These are phyloP conservation scores for Pangasius mekongensis DNA, from an alignment of 2,797 vertebrate genomes.

Conservation along the genomic window DNA sequence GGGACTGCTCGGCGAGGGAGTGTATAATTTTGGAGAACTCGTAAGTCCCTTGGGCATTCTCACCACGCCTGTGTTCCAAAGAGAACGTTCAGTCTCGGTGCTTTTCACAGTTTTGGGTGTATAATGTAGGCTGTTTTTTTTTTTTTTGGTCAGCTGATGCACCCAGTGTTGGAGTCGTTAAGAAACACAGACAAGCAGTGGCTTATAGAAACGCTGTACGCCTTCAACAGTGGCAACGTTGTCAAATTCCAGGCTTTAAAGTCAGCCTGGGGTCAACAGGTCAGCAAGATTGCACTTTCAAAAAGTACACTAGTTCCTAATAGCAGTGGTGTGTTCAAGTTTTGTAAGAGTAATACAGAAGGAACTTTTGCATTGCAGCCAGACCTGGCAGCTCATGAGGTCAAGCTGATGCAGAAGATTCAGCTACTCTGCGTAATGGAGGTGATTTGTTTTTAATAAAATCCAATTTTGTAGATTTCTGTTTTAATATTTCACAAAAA, in stretches of 20 bases:
- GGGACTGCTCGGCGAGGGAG: conserved; percentile 92
- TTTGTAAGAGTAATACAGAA: background rate
- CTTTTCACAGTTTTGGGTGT: background rate
- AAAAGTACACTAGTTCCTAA: background rate
- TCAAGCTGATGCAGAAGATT: conserved; percentile 93
- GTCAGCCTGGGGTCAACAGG: conserved; percentile 94
- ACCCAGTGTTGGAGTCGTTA: conserved; percentile 92
- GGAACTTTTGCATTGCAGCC: conserved; percentile 75
- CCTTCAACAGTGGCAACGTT: conserved; percentile 95
- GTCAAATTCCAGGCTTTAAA: conserved; percentile 93
- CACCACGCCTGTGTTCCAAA: background rate
- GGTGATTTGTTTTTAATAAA: conserved; percentile 70
- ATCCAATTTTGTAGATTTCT: background rate
- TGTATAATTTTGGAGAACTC: conserved; percentile 97
- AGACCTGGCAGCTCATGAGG: conserved; percentile 90
- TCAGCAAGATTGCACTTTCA: conserved; percentile 57
- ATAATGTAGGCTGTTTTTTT: background rate
- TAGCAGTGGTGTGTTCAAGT: conserved; percentile 22
- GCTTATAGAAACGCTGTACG: conserved; percentile 94
- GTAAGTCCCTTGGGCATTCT: conserved; percentile 65
- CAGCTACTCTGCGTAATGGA: conserved; percentile 97
- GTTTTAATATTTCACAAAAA: background rate
- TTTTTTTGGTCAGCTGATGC: conserved; percentile 85
- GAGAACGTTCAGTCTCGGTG: background rate
- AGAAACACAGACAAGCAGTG: conserved; percentile 92